Percentiles rank a stretch among this genome's conserved stretches.
Evolutionary conservation across 2,113 vertebrate genomes (phyloP).

Genomic region (Procavia capensis): DNA sequence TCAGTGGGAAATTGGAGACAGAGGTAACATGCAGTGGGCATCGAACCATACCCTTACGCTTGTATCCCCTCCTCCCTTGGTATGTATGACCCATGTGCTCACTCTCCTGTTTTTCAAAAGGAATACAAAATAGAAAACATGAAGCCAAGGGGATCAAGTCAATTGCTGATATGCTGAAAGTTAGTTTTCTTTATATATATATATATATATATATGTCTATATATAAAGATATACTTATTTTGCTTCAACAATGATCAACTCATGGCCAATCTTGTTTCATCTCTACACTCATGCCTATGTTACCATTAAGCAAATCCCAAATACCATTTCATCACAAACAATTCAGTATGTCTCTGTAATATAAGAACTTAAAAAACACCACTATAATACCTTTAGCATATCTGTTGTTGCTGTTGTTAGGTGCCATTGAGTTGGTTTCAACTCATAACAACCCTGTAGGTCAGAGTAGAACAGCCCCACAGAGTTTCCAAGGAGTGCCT

Average conservation of each 20-base stretch:
- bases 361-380: not conserved
- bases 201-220: no score
- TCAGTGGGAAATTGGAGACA: no score
- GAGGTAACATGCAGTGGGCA: not conserved
- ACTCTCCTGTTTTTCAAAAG: not conserved
- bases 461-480: no score
- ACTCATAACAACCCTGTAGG: no score
- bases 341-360: not conserved
- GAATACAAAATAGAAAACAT: not conserved
- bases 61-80: not conserved
- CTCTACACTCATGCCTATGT: not conserved
- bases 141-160: not conserved
- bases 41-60: rapidly evolving
- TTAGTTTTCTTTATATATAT: not conserved
- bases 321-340: not conserved
- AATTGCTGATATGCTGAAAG: not conserved
- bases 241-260: no score
- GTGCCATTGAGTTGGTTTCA: no score
- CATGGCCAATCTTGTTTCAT: no score
- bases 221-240: not conserved
- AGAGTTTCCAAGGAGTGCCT: no score
- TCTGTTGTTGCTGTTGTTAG: no score
- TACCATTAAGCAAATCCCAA: not conserved
- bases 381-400: not conserved
- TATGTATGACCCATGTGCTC: rapidly evolving